Base-by-base conservation (phyloP, 2,888 invertebrate species). In the Drosophila anceps region DNA sequence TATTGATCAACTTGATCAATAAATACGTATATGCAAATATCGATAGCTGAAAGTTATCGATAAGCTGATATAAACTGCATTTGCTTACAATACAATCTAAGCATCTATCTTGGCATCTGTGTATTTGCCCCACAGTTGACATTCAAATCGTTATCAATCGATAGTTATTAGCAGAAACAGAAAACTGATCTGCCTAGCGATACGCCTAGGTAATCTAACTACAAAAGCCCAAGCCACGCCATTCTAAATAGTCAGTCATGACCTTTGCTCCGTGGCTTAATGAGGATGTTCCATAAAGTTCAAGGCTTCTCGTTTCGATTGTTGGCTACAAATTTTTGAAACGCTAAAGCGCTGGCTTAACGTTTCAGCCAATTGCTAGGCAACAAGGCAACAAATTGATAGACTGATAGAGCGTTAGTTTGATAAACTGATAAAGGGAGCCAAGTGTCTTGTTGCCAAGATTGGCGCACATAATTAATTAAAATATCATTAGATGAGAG, bases 401-500 rank as follows among this genome's bases (percentile, higher is more conserved):
- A n/a, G 20, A 54, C 33, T 55, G 62, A 35, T 35, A 46, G 57
- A 37, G 10, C 71, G 76, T 61, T 60, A 54, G 44, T 67, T 55
- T 62, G 65, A 64, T 46, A 58, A 50, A 66, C 12, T 18, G 64
- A 64, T 59, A 60, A 59, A 64, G 48, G 54, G 73, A 64, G 43
- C 46, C 48, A 50, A 75, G 48, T 41, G 64, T 51, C 66, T 61
- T 66, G 64, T 50, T 15, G 48, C 59, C 27, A 48, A 59, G 54
- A 60, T 72, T 69, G 77, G 48, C 54, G 67, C 73, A 80, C 77
- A 84, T 79, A 86, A 83, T 81, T 83, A 86, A 83, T 84, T 74
- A 86, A 86, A 83, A 86, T 83, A 74, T 81, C 79, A 83, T 83
- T 79, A 81, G 31, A 18, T 29, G 15, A 2, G 15, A n/a, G 74